A percentile compares a stretch with the other conserved stretches of the same genome.
Evolutionary conservation across 2,797 vertebrate species (phyloP).

Genomic region (Acridotheres tristis): DNA sequence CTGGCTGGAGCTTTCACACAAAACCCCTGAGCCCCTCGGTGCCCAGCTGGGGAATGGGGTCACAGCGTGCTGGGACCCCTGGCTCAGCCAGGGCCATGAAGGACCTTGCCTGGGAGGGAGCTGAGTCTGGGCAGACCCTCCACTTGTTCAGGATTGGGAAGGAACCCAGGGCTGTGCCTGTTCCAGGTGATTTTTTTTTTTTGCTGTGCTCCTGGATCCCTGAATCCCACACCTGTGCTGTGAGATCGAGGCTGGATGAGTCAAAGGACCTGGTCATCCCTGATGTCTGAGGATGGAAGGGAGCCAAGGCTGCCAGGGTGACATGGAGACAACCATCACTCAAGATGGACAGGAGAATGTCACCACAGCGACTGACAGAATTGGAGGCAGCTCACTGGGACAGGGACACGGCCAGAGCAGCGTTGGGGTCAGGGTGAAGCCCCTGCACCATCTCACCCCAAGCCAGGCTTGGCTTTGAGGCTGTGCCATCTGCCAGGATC

Average conservation of each 20-base stretch:
- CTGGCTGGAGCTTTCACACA: conserved; percentile 26
- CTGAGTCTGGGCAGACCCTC: not conserved
- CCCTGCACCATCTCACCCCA: not conserved
- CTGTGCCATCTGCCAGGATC: not conserved
- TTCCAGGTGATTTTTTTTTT: not conserved
- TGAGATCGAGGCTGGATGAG: rapidly evolving
- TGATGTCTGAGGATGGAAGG: not conserved
- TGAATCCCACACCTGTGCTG: rapidly evolving
- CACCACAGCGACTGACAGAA: rapidly evolving
- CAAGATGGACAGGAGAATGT: not conserved
- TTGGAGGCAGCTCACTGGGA: not conserved
- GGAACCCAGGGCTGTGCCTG: not conserved
- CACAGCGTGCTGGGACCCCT: not conserved
- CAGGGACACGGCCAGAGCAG: rapidly evolving
- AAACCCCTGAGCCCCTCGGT: not conserved
- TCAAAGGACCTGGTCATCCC: not conserved
- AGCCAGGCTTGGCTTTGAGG: not conserved
- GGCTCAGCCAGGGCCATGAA: rapidly evolving
- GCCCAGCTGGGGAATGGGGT: rapidly evolving
- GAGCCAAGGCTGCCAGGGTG: not conserved
- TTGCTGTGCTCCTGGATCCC: not conserved
- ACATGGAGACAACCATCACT: rapidly evolving
- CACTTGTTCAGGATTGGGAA: not conserved
- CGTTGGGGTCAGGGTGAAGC: rapidly evolving
- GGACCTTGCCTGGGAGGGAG: not conserved